Conservation (phyloP, 2,888 invertebrate genomes). For the Parnassius mnemosyne region DNA sequence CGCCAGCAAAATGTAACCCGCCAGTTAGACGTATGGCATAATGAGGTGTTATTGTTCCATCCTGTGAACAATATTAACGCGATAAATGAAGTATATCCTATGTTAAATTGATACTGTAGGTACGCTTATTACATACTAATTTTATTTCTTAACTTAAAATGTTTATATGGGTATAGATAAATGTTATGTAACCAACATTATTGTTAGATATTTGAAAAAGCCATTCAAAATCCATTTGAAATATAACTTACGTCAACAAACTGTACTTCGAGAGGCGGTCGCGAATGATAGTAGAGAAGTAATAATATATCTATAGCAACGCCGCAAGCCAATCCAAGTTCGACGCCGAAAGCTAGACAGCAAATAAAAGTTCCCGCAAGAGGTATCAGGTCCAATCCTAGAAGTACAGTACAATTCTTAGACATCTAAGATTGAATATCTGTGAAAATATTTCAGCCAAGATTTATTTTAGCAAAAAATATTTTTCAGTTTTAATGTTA, state of each 20-base stretch:
- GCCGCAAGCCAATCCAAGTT: conserved; percentile 84
- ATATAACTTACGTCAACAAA: conserved; percentile 71
- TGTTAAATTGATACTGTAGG: not conserved
- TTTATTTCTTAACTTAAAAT: not conserved
- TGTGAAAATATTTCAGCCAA: no score
- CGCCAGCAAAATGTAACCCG: conserved; percentile 67
- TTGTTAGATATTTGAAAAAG: not conserved
- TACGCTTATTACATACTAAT: not conserved
- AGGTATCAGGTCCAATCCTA: conserved; percentile 86
- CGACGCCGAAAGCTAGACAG: conserved; percentile 85
- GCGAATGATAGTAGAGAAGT: conserved; percentile 82
- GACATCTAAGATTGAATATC: no score
- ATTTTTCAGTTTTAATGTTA: no score
- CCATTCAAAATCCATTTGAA: conserved; percentile 1
- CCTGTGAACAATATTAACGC: conserved; percentile 39
- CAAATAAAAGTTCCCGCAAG: conserved; percentile 83
- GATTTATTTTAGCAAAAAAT: no score
- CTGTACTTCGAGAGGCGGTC: conserved; percentile 82
- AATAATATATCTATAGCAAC: conserved; percentile 82
- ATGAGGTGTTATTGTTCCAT: conserved; percentile 52
- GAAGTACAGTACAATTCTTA: conserved; percentile 31
- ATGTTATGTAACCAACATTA: not conserved
- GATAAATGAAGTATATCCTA: no score
- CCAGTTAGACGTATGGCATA: conserved; percentile 65
- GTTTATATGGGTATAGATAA: not conserved